Evolutionary conservation across 2,797 vertebrate species (phyloP).

Genomic region (Acanthornis magna): DNA sequence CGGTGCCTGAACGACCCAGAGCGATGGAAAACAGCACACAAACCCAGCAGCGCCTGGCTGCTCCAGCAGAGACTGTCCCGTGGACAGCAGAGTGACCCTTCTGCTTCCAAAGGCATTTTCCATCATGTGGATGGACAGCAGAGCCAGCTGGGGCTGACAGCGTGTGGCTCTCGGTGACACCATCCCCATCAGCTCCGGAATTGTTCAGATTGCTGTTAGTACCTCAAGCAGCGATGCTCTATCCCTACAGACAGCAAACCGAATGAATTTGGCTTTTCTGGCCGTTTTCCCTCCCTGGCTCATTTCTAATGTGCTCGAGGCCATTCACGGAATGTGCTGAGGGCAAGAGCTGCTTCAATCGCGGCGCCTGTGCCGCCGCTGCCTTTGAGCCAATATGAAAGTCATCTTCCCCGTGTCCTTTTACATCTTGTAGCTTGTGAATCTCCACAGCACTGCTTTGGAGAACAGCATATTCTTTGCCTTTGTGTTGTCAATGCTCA

Average conservation of each 20-base stretch:
- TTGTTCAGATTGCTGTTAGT: background rate
- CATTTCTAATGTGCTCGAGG: background rate
- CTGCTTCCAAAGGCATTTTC: fast-evolving
- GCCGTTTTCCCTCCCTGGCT: background rate
- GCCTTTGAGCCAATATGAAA: background rate
- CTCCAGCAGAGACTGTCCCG: background rate
- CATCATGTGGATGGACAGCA: fast-evolving
- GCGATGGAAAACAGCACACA: fast-evolving
- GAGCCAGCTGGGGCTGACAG: background rate
- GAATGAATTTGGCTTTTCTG: background rate
- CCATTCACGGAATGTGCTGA: background rate
- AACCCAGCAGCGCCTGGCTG: background rate
- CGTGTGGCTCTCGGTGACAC: fast-evolving
- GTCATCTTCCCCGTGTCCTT: slow-evolving; percentile 20
- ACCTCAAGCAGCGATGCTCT: background rate
- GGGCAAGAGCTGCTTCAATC: background rate
- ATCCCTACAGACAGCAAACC: background rate
- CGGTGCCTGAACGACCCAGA: background rate
- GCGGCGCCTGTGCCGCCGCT: background rate
- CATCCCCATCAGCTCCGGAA: background rate
- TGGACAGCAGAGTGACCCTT: fast-evolving
- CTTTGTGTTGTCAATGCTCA: background rate
- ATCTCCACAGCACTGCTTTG: background rate
- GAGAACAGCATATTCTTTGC: background rate
- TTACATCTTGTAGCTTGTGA: background rate